Conservation (phyloP, 2,113 vertebrate species). For the Penelope pileata region DNA sequence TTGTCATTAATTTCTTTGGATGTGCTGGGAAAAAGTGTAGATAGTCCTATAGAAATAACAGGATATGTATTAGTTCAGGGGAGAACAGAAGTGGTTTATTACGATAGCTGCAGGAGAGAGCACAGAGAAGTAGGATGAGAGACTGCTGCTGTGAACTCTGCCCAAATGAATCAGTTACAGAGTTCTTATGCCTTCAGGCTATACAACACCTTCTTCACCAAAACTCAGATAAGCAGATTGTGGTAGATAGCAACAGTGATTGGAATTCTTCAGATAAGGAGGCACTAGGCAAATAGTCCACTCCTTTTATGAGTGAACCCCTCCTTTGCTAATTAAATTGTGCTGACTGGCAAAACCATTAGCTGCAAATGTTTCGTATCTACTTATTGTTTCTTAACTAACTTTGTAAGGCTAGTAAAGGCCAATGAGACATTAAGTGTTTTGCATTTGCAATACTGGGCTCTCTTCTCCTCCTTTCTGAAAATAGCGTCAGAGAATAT, state of each 20-base stretch:
- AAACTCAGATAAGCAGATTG: background rate
- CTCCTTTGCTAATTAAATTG: background rate
- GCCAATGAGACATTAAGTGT: background rate
- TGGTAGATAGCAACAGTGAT: background rate
- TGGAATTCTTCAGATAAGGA: background rate
- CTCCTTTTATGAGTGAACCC: background rate
- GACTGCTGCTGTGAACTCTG: background rate
- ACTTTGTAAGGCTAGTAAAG: background rate
- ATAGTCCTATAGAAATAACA: background rate
- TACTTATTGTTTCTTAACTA: background rate
- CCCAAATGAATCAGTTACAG: background rate
- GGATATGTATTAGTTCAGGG: background rate
- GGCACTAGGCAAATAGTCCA: background rate
- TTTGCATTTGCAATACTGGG: background rate
- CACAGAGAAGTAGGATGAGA: background rate
- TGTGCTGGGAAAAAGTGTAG: background rate
- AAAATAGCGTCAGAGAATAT: background rate
- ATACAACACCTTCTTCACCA: background rate
- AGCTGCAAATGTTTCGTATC: background rate
- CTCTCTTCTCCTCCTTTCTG: background rate
- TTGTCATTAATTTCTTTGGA: background rate
- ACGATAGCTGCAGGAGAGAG: background rate
- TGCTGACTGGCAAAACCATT: background rate
- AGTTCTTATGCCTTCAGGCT: background rate
- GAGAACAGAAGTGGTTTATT: background rate